Base-by-base conservation (phyloP, 2,113 vertebrate species). In the Montifringilla adamsi region DNA sequence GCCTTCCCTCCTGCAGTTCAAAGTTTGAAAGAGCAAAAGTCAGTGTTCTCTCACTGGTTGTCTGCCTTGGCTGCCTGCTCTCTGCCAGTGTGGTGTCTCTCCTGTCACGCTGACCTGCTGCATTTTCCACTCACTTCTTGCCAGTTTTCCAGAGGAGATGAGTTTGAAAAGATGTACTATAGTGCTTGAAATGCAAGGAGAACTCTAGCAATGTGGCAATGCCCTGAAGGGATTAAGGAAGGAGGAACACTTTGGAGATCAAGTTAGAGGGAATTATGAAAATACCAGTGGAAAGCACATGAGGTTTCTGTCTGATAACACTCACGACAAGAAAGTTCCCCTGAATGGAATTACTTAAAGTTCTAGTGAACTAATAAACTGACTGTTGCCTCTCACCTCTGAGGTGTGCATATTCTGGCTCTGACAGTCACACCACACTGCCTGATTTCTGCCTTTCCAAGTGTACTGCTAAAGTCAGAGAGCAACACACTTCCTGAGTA, bases 11-110 rank as follows among this genome's bases (percentile, higher is more conserved):
- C 92, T 44, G 85, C 83, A 60, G 95, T 87, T 72, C 93, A 94
- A 97, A 95, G 95, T 96, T 64, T 94, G 90, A 90, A 96, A 96
- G 94, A 94, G 92, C 95, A 94, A 90, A 96, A 94, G 95, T 96
- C 93, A 96, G 21, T 5, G 3, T 66, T 72, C 44, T 84, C 72
- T 81, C 0, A 35, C 50, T 84, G 72, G 31, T 79, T 56, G 7
- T 68, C 86, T 84, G 90, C 73, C 37, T 55, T 41, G 77, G 8
- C 79, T 88, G 82, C 82, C 35, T 88, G 92, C 60, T 89, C 6
- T 64, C 84, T 88, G 94, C 59, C 93, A 62, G 47, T 31, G 31
- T 83, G 77, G 75, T 78, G 82, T 70, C 93, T 44, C 73, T 50
- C 6, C 43, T 7, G 6, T 49, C 49, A 70, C 4, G 23, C 49